Conservation (phyloP, 2,113 vertebrate genomes). For the Pteronura brasiliensis region DNA sequence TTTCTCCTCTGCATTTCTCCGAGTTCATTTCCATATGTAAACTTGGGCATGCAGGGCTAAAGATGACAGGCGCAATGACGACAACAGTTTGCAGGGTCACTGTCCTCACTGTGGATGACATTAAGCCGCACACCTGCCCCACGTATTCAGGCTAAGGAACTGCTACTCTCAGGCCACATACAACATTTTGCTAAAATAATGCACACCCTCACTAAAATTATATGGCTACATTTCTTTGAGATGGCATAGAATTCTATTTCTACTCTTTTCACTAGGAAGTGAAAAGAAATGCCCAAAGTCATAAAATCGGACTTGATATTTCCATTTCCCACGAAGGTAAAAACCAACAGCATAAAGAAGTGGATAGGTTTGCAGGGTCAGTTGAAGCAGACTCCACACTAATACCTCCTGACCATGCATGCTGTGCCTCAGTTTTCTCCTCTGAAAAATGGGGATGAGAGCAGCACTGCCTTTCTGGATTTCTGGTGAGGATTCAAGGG, state of each 20-base stretch:
- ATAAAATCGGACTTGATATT: accelerated
- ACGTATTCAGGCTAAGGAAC: accelerated
- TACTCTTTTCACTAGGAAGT: neutral
- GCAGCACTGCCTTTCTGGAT: accelerated
- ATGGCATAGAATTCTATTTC: neutral
- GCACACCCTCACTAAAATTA: neutral
- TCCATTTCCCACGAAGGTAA: neutral
- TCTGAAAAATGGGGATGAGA: accelerated
- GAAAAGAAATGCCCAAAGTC: neutral
- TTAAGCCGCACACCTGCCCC: neutral
- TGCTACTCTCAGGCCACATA: accelerated
- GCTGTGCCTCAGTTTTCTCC: neutral
- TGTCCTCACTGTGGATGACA: no score
- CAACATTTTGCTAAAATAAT: neutral
- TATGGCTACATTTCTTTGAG: accelerated
- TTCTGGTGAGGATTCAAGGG: neutral
- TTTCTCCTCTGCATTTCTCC: neutral
- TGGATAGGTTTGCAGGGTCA: neutral
- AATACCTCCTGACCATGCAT: accelerated
- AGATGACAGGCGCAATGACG: accelerated
- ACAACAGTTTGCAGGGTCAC: accelerated
- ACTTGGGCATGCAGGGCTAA: neutral
- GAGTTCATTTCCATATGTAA: accelerated
- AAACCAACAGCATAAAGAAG: neutral
- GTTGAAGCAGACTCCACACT: accelerated